Evolutionary conservation across 1,140 invertebrate genomes (phyloP).

Genomic region (Lepidurus arcticus): DNA sequence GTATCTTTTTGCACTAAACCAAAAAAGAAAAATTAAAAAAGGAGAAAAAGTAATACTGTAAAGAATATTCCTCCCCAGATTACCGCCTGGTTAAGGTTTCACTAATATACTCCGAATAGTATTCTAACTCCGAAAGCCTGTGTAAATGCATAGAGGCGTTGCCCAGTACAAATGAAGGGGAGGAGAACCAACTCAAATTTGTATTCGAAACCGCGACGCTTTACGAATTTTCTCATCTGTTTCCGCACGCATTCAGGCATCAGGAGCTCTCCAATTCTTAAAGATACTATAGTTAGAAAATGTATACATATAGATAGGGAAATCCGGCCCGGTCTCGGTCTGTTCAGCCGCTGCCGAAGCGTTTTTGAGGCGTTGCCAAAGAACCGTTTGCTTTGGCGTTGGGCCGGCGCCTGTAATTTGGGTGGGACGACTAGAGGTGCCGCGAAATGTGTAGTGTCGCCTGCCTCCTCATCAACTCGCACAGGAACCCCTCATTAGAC

Average conservation of each 20-base stretch:
- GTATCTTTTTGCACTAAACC: too few relatives aligned
- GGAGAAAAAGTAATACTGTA: too few relatives aligned
- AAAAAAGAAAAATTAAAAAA: too few relatives aligned
- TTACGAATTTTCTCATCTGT: not conserved
- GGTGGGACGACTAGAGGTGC: conserved; percentile 1
- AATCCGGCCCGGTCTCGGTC: not conserved
- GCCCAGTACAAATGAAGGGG: conserved; percentile 13
- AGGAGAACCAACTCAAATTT: conserved; percentile 15
- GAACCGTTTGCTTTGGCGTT: conserved; percentile 5
- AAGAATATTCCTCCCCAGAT: too few relatives aligned
- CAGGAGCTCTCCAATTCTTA: not conserved
- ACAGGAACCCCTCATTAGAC: conserved; percentile 8
- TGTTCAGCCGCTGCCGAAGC: conserved; percentile 1
- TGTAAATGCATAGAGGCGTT: not conserved
- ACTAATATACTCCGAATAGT: too few relatives aligned
- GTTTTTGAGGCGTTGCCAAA: conserved; percentile 6
- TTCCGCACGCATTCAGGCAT: not conserved
- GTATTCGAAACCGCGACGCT: conserved; percentile 10
- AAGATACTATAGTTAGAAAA: not conserved
- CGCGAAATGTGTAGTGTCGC: not conserved
- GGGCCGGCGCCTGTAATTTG: conserved; percentile 20
- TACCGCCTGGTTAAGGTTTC: too few relatives aligned
- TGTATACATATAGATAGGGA: not conserved
- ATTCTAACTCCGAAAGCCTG: not conserved
- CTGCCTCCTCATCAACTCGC: conserved; percentile 20